Evolutionary conservation across 2,113 vertebrate species (phyloP).

Genomic region (Neolamprologus longior): DNA sequence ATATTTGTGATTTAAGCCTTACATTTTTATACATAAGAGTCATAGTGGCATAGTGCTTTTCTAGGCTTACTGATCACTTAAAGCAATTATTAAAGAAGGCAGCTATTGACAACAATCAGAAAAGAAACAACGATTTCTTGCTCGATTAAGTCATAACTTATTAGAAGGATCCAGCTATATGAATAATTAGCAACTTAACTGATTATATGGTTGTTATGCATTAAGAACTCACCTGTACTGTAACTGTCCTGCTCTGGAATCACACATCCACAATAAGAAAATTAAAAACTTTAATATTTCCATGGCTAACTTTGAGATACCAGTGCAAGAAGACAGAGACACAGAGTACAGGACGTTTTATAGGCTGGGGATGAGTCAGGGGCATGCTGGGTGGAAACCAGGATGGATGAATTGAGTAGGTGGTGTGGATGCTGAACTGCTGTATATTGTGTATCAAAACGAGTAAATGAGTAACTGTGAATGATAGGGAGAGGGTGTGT

Average conservation of each 20-base stretch:
- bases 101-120: background rate
- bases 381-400: background rate
- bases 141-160: background rate
- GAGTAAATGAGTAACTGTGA: constrained; percentile 51
- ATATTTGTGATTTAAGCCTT: background rate
- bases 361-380: background rate
- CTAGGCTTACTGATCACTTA: background rate
- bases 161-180: background rate
- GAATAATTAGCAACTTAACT: background rate
- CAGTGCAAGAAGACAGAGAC: background rate
- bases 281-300: constrained; percentile 34
- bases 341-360: constrained; percentile 17
- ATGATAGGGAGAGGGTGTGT: constrained; percentile 40
- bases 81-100: background rate
- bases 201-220: background rate
- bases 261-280: constrained; percentile 56
- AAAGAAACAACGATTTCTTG: fast-evolving
- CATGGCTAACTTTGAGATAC: constrained; percentile 49
- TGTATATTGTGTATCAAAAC: constrained; percentile 1
- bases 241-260: background rate
- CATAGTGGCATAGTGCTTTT: background rate
- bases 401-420: background rate
- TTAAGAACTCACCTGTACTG: constrained; percentile 39
- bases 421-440: background rate
- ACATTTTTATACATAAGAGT: background rate